Base-by-base conservation (phyloP, 1,140 invertebrate species). In the Drosophila pectinifera region DNA sequence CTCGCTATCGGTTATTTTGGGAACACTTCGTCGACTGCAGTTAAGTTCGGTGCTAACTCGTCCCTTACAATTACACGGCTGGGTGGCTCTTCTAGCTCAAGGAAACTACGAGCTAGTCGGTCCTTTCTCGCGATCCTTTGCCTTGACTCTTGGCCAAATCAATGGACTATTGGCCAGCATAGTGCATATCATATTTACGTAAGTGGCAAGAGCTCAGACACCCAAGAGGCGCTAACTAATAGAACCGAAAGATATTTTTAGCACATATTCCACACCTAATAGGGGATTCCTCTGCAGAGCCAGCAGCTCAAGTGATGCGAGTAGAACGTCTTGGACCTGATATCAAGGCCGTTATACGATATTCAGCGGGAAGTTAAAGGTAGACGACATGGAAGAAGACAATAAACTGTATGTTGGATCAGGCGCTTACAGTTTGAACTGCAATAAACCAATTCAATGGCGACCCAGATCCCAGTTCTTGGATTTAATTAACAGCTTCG, bases 221-320 rank as follows among this genome's bases (percentile, higher is more conserved):
- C 5, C 13, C 4, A n/a, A 20, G 2, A 39, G 43, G 62, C 62
- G 67, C 62, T 68, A 68, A 46, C 48, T 42, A 22, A 38, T 24
- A 24, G 31, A 65, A 38, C 38, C 48, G 67, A 55, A 34, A 70
- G 24, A 70, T 55, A 69, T 69, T 69, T 67, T 65, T 69, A 69
- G 61, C 61, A 31, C 28, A 8, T 28, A 28, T 8, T 28, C 2
- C 26, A 6, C 22, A 5, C 5, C 28, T 20, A 49, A 57, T 4
- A 6, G 41, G 67, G 48, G n/a, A 16, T 39, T 4, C 38, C 20
- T 38, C 18, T 78, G 18, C 92, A 94, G 94, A 4, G 94, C 94
- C 20, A 94, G 93, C 55, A 92, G 94, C 51, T 94, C 94, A 0
- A 88, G 80, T 24, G 93, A 5, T 93, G 92, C 59, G 38, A 62